Evolutionary conservation across 2,888 invertebrate species (phyloP), one percentile per base, ranked within the genome.

Genomic region (Siphonodentalium dalli): DNA sequence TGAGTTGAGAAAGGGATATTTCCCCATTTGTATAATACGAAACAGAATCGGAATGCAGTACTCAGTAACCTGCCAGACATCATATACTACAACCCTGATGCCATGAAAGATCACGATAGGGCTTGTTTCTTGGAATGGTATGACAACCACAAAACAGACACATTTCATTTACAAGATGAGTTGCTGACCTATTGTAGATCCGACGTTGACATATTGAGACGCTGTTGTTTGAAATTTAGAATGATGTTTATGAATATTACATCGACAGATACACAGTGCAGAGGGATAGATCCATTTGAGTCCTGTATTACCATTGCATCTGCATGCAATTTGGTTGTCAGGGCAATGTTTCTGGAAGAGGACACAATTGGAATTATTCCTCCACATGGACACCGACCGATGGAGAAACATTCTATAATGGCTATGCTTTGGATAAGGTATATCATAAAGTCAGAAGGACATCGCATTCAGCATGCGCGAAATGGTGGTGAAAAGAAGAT

Each of bases 391-490:
- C n/a, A n/a, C n/a, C n/a, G n/a, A 26, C 48, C 57, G 8, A 41
- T 43, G 15, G 48, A 28, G 4, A 55, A 45, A 24, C 56, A 52
- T 33, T 57, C 56, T 28, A 28, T 42, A 8, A 41, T 51, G 43
- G 46, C 50, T 20, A 48, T 48, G 27, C 51, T 52, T 21, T 56
- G 56, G 56, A 11, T 56, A 20, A 39, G 47, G 1, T 52, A 56
- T 15, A n/a, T 52, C 8, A 21, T 46, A 18, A 18, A 2, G 15
- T 11, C 24, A 31, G 40, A n/a, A 33, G 13, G 27, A 4, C 2
- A 31, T 23, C 1, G 44, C 38, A n/a, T n/a, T n/a, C n/a, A n/a
- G n/a, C 44, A 45, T 39, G 45, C 39, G 1, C 11, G 45, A 39
- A 52, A 44, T 40, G 18, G 3, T n/a, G 52, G 44, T 3, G 50